phyloP scores from a whole-genome alignment of 1,140 invertebrate species.

The Hydropsyche tenuis region DNA sequence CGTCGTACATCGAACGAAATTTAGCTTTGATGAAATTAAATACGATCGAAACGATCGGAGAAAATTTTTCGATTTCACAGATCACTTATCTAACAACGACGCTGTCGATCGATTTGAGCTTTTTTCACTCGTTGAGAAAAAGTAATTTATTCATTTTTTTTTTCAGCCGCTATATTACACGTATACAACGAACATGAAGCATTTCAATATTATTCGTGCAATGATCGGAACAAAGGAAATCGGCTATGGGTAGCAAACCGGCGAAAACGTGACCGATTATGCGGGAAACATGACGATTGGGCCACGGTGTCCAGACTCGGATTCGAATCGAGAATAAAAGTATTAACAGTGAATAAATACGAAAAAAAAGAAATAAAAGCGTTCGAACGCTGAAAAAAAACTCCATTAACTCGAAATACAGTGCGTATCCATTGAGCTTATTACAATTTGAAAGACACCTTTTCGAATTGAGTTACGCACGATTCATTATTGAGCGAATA shows the following conservation, averaged over 20 bases:
- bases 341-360: not conserved
- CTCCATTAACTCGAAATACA: constrained; percentile 1
- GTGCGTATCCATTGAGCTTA: constrained; percentile 24
- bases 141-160: constrained; percentile 9
- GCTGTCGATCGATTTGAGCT: not conserved
- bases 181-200: constrained; percentile 9
- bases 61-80: constrained; percentile 13
- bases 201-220: constrained; percentile 41
- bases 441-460: constrained; percentile 26
- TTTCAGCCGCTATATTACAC: not conserved
- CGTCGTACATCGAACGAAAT: too few species aligned
- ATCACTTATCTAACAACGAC: not conserved
- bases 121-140: not conserved
- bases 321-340: constrained; percentile 29
- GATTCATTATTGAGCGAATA: not conserved
- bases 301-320: constrained; percentile 8
- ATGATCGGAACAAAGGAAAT: constrained; percentile 40
- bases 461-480: constrained; percentile 22
- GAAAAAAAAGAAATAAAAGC: not conserved
- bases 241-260: constrained; percentile 38
- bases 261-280: constrained; percentile 41
- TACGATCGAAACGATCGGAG: not conserved
- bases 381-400: not conserved
- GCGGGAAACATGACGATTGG: constrained; percentile 35
- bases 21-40: not conserved